phyloP scores from a whole-genome alignment of 2,797 vertebrate genomes.

The Acanthurus tractus region DNA sequence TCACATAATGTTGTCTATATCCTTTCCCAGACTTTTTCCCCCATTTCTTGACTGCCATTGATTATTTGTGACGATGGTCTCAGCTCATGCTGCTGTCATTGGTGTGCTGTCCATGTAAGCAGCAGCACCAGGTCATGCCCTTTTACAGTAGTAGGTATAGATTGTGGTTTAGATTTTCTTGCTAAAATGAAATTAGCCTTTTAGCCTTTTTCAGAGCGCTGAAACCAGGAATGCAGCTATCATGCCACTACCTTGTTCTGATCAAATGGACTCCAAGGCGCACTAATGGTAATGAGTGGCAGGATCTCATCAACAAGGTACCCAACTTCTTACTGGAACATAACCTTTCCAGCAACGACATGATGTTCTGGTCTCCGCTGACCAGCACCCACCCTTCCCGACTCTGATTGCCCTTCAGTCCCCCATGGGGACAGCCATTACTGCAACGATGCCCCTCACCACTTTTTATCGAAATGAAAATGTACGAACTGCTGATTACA shows the following conservation, averaged over 20 bases:
- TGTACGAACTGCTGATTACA: constrained; percentile 74
- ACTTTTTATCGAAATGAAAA: constrained; percentile 73
- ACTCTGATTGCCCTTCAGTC: constrained; percentile 45
- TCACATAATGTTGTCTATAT: constrained; percentile 16
- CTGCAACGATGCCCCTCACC: constrained; percentile 33
- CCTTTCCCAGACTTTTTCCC: neutral
- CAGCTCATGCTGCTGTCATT: neutral
- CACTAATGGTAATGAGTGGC: constrained; percentile 4
- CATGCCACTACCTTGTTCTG: neutral
- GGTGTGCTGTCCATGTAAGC: neutral
- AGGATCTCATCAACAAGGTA: constrained; percentile 23
- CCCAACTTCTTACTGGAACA: neutral
- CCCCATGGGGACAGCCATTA: constrained; percentile 38
- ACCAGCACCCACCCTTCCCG: neutral
- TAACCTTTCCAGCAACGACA: constrained; percentile 18
- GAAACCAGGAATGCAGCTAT: too few species aligned
- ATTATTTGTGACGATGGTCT: neutral
- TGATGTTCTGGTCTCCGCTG: neutral
- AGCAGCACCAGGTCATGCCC: neutral
- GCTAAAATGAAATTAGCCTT: constrained; percentile 9
- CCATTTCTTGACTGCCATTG: neutral
- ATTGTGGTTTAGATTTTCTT: neutral
- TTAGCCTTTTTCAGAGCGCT: neutral
- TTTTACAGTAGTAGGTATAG: neutral
- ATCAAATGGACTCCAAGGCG: neutral